phyloP scores from a whole-genome alignment of 2,113 vertebrate species.

The Ophthalmolycus amberensis region DNA sequence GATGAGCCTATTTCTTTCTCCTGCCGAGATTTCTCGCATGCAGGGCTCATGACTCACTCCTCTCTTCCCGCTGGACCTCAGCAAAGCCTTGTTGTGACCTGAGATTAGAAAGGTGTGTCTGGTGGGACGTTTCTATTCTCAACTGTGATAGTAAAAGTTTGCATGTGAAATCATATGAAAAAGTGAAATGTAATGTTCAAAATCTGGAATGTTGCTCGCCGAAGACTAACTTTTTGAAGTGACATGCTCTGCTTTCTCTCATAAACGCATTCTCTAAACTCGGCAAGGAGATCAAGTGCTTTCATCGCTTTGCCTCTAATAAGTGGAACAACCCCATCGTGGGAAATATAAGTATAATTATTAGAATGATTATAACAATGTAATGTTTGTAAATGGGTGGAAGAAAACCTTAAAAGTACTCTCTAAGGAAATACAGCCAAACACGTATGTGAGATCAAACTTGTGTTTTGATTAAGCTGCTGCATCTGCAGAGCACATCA shows the following conservation, averaged over 20 bases:
- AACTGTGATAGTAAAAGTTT: not conserved
- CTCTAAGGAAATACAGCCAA: not conserved
- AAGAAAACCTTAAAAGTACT: not conserved
- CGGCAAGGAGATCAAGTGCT: not conserved
- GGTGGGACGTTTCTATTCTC: not conserved
- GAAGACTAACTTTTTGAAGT: not conserved
- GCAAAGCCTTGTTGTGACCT: not conserved
- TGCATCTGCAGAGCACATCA: not conserved
- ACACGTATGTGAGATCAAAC: not conserved
- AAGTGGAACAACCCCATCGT: not conserved
- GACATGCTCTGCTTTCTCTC: not conserved
- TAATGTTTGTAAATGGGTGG: not conserved
- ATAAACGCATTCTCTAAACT: not conserved
- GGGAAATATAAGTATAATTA: not conserved
- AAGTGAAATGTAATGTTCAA: not conserved
- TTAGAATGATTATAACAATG: not conserved
- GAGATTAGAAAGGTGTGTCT: not conserved
- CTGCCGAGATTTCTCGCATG: conserved; percentile 20
- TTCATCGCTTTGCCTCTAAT: not conserved
- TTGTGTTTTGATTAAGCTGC: not conserved
- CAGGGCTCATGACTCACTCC: conserved; percentile 15
- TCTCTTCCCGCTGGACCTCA: not conserved
- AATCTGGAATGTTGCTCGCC: conserved; percentile 26
- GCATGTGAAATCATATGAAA: not conserved
- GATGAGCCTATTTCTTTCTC: not conserved